These are phyloP conservation scores for Vespertilio murinus DNA, from an alignment of 2,797 vertebrate species.

Conservation along the genomic window DNA sequence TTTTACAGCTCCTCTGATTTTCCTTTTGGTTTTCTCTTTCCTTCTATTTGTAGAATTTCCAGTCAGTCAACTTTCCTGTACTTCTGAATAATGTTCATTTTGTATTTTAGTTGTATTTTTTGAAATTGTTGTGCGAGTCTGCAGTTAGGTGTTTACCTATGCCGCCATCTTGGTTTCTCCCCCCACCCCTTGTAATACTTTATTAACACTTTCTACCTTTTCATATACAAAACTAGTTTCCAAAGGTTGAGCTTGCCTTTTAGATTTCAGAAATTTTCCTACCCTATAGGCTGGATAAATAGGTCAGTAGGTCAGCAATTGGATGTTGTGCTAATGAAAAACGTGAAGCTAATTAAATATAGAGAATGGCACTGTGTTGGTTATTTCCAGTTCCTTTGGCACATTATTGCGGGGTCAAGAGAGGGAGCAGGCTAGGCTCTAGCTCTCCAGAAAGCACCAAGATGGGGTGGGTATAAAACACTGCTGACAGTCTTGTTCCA, in stretches of 20 bases:
- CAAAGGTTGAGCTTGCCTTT: not conserved
- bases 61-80: too few relatives aligned
- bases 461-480: not conserved
- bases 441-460: not conserved
- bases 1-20: too few relatives aligned
- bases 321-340: not conserved
- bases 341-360: slow-evolving; percentile 19
- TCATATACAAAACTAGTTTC: slow-evolving; percentile 20
- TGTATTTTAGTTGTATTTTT: too few relatives aligned
- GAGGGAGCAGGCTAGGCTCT: not conserved
- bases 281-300: not conserved
- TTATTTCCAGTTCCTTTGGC: not conserved
- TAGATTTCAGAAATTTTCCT: not conserved
- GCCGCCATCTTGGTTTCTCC: too few relatives aligned
- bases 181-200: not conserved
- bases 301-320: slow-evolving; percentile 12
- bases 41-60: too few relatives aligned
- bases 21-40: too few relatives aligned
- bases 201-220: slow-evolving; percentile 42
- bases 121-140: too few relatives aligned
- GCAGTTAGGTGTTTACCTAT: too few relatives aligned
- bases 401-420: not conserved
- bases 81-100: too few relatives aligned
- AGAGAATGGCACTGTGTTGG: not conserved
- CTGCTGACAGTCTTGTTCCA: not conserved